These are phyloP conservation scores for Achatina immaculata DNA, from an alignment of 1,140 invertebrate species.

Conservation along the genomic window DNA sequence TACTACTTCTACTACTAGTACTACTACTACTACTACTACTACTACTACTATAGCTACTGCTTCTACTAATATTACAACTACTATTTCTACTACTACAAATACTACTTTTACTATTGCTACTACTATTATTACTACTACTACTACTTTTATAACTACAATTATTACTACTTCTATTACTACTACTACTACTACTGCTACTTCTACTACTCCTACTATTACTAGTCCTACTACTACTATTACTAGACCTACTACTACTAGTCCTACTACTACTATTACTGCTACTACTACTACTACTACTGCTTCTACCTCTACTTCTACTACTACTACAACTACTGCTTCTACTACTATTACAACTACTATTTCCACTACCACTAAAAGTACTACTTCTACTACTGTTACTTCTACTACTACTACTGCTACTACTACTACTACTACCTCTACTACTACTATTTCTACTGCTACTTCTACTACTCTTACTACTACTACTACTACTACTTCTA, in stretches of 20 bases:
- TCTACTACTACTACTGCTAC: constrained; percentile 26
- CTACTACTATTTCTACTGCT: neutral
- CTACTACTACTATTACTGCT: constrained; percentile 34
- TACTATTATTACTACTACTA: constrained; percentile 28
- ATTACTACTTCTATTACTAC: constrained; percentile 19
- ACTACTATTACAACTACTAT: constrained; percentile 18
- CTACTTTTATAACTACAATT: constrained; percentile 18
- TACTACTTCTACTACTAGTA: constrained; percentile 32
- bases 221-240: constrained; percentile 11
- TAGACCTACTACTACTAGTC: constrained; percentile 18
- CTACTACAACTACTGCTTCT: constrained; percentile 22
- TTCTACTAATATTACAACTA: constrained; percentile 13
- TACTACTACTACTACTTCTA: constrained; percentile 25
- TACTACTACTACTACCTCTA: constrained; percentile 9
- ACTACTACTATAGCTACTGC: constrained; percentile 18
- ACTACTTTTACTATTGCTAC: constrained; percentile 23
- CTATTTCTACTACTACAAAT: constrained; percentile 21
- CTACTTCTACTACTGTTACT: constrained; percentile 25
- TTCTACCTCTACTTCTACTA: constrained; percentile 22
- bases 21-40: constrained; percentile 32
- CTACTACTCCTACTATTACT: constrained; percentile 20
- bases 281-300: constrained; percentile 31
- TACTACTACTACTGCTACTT: constrained; percentile 19
- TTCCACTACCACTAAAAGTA: constrained; percentile 16
- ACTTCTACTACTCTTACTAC: constrained; percentile 19